These are phyloP conservation scores for Bombus sibiricus DNA, from an alignment of 1,140 invertebrate genomes.

Conservation along the genomic window DNA sequence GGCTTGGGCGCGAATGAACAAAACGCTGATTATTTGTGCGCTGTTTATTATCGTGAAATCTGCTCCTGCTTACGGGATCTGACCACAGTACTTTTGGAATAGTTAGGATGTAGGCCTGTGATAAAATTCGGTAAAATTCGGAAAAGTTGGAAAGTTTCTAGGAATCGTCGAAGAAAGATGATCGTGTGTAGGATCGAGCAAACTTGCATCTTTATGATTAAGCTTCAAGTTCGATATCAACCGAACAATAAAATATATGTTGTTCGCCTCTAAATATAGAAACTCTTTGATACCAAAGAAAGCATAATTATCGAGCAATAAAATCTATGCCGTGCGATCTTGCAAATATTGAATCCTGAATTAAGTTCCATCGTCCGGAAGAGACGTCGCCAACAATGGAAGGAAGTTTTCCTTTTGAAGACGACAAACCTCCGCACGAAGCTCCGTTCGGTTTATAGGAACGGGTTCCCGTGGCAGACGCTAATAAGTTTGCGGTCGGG, in stretches of 20 bases:
- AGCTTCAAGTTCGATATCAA: too few species aligned
- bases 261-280: too few species aligned
- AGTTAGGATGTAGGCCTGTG: background rate
- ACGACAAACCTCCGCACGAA: conserved; percentile 37
- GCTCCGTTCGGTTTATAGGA: conserved; percentile 29
- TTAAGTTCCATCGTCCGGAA: too few species aligned
- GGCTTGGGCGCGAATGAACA: background rate
- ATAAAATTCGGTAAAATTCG: background rate
- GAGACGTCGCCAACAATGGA: background rate
- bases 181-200: background rate
- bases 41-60: conserved; percentile 12
- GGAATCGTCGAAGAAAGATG: background rate
- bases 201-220: too few species aligned
- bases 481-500: conserved; percentile 69
- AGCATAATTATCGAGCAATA: too few species aligned
- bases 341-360: too few species aligned
- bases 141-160: background rate
- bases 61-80: background rate
- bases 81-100: background rate
- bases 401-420: conserved; percentile 15
- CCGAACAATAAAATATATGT: too few species aligned
- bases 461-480: conserved; percentile 49
- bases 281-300: too few species aligned
- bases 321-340: too few species aligned
- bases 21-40: conserved; percentile 20